Evolutionary conservation across 2,113 vertebrate species (phyloP), one percentile per base, ranked within the genome.

Genomic region (Rhegmatorhina hoffmannsi): DNA sequence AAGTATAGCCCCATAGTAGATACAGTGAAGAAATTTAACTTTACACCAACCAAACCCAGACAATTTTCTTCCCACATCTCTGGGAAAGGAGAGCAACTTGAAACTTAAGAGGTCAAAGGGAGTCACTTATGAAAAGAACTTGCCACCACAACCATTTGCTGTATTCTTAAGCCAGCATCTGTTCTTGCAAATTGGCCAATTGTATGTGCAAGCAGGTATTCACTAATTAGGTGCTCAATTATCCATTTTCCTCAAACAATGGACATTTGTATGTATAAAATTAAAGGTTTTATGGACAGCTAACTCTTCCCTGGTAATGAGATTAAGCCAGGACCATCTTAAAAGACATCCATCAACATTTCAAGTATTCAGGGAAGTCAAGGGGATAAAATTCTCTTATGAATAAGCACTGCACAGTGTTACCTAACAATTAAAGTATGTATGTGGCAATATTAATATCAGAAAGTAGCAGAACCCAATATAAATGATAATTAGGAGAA

Each of bases 401-500:
- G 88, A 94, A 92, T 84, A 87, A 92, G 58, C 55, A 56, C 53
- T 3, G 17, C 33, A 36, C 58, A 89, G 76, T 29, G 31, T 68
- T 95, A 85, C 83, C 88, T 94, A 87, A 96, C 90, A 96, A 95
- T 96, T 96, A 95, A 96, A 89, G 53, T 76, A 90, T 84, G 56
- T 87, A 89, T 82, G 73, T 89, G 73, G 92, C 73, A 90, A 92
- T 94, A 87, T 95, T 93, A 96, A 90, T 89, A 95, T 46, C 49
- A 66, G 90, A 96, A 89, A 78, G 77, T 76, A 94, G 85, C 73
- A 92, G 93, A 96, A 94, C 28, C 36, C 84, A 96, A 96, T 97
- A 96, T 96, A 96, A 96, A 97, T 97, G 94, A 87, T 97, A 96
- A 97, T 96, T 96, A 96, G 96, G 49, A 64, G 89, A 92, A 96